These are phyloP conservation scores for Phaenicophaeus curvirostris DNA, from an alignment of 2,797 vertebrate genomes.

Conservation along the genomic window DNA sequence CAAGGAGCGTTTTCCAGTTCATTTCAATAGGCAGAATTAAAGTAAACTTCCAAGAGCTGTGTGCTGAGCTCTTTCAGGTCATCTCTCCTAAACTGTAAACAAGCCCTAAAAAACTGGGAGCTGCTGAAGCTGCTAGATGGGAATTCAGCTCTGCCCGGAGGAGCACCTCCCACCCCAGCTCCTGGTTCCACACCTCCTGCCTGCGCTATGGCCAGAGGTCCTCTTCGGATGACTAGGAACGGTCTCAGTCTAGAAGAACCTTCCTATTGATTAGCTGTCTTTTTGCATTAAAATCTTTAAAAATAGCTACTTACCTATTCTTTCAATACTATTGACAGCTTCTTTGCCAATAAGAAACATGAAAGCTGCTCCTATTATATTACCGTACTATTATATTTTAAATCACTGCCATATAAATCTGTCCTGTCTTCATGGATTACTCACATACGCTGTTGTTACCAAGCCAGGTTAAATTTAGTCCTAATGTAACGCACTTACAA, in stretches of 20 bases:
- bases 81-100: background rate
- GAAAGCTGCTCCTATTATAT: background rate
- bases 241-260: background rate
- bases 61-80: background rate
- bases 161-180: background rate
- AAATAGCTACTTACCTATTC: background rate
- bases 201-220: background rate
- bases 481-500: slow-evolving; percentile 48
- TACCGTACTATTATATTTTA: background rate
- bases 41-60: background rate
- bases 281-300: background rate
- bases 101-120: background rate
- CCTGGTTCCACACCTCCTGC: background rate
- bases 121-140: background rate
- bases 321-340: background rate
- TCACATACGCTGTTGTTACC: background rate
- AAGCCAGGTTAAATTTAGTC: slow-evolving; percentile 47
- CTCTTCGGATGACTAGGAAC: background rate
- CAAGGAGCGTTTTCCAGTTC: background rate
- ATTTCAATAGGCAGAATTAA: background rate
- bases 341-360: background rate
- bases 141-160: background rate
- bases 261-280: background rate
- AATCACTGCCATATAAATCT: background rate
- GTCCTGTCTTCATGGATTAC: slow-evolving; percentile 12